Base-by-base conservation (phyloP, 2,797 vertebrate species). In the Cyclopterus lumpus region DNA sequence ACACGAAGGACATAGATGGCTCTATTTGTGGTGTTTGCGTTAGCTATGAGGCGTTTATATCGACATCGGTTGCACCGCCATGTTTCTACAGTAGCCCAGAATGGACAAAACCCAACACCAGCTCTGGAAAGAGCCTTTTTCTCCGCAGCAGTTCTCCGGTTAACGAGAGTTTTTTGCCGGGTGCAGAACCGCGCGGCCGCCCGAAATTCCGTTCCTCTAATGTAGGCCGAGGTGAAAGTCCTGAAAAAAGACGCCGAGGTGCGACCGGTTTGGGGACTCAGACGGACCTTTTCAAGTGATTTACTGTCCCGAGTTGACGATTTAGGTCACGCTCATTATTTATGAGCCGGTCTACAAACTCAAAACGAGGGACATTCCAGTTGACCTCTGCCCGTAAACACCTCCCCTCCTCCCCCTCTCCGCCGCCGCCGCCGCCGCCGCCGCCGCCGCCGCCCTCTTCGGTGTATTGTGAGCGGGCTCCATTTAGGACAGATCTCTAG, bases 401-500 rank as follows among this genome's bases (percentile, higher is more conserved):
- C 4, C 26, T 26, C 44, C 55, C 36, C 8, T 34, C 38, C 38
- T 40, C 38, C 32, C 32, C 1, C n/a, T n/a, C n/a, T n/a, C 28
- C 28, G 28, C 2, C 28, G 28, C 32, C 32, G 30, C 30, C 3
- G 30, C 30, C 5, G 5, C 3, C 30, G 30, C 5, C 10, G 2
- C 10, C 9, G 36, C 36, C 36, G 9, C 57, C 12, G 26, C 68
- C 77, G 42, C 18, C 63, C 80, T 73, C 79, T 88, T 72, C 81
- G 81, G 73, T 74, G 85, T 28, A 74, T 84, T 88, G 89, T 92
- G 76, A 86, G 73, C 26, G 1, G 62, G 55, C 69, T 75, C 82
- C 78, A 90, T 93, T 91, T 85, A 87, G 92, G 90, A 77, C 90
- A 91, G 77, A 89, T 92, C 93, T 93, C 89, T 61, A 58, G 90